Evolutionary conservation across 2,797 vertebrate genomes (phyloP).

Genomic region (Paedocypris micromegethes): DNA sequence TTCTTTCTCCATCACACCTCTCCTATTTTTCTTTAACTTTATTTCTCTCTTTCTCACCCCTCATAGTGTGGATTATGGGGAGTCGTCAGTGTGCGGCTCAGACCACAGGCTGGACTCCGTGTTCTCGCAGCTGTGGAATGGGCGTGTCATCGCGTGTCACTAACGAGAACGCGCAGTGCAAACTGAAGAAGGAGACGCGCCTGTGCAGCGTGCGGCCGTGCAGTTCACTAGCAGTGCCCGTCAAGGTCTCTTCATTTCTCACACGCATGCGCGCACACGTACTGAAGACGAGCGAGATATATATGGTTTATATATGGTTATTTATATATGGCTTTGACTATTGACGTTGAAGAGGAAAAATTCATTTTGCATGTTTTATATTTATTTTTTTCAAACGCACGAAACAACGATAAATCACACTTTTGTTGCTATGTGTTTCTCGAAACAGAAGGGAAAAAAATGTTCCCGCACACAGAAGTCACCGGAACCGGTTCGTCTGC

Average conservation of each 20-base stretch:
- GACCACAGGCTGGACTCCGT: slow-evolving; percentile 77
- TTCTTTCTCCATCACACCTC: too few relatives aligned
- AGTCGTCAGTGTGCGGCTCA: slow-evolving; percentile 65
- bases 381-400: too few relatives aligned
- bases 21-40: too few relatives aligned
- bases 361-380: too few relatives aligned
- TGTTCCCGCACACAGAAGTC: slow-evolving; percentile 74
- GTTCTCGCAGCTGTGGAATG: slow-evolving; percentile 79
- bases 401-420: too few relatives aligned
- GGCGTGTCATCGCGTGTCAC: slow-evolving; percentile 76
- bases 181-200: slow-evolving; percentile 74
- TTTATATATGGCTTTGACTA: too few relatives aligned
- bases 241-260: slow-evolving; percentile 62
- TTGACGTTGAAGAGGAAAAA: too few relatives aligned
- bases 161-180: slow-evolving; percentile 74
- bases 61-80: slow-evolving; percentile 62
- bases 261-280: too few relatives aligned
- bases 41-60: too few relatives aligned
- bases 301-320: too few relatives aligned
- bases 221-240: slow-evolving; percentile 64
- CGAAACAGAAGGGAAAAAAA: slow-evolving; percentile 75
- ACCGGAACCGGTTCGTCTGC: slow-evolving; percentile 67
- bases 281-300: too few relatives aligned
- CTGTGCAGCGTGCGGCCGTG: slow-evolving; percentile 77
- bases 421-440: too few relatives aligned